A percentile compares a stretch with the other conserved stretches of the same genome.
phyloP scores from a whole-genome alignment of 2,888 invertebrate species.

The Aphelenchoides bicaudatus region DNA sequence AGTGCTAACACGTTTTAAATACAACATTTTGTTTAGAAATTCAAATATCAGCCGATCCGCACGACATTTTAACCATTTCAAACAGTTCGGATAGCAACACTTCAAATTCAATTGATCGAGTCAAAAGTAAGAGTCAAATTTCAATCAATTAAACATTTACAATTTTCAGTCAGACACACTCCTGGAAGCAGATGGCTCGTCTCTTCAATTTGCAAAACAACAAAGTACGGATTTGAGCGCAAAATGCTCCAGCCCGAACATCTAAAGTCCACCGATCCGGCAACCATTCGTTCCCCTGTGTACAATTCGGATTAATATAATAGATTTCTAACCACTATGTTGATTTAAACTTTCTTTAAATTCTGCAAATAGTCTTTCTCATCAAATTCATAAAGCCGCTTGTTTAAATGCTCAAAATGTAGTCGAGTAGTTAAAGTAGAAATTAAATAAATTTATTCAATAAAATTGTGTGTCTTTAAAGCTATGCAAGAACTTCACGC shows the following conservation, averaged over 20 bases:
- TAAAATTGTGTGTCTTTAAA: too few relatives aligned
- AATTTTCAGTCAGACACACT: slow-evolving; percentile 26
- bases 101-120: slow-evolving; percentile 13
- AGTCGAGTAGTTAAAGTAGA: too few relatives aligned
- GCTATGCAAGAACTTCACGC: too few relatives aligned
- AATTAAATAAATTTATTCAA: too few relatives aligned
- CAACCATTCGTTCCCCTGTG: slow-evolving; percentile 5
- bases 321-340: too few relatives aligned
- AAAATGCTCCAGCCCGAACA: not conserved
- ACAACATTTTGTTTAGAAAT: too few relatives aligned
- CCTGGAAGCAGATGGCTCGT: slow-evolving; percentile 27
- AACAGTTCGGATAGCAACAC: slow-evolving; percentile 8
- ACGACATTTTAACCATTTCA: slow-evolving; percentile 2
- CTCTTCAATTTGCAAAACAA: slow-evolving; percentile 27
- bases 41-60: not conserved
- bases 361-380: too few relatives aligned
- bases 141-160: slow-evolving; percentile 4
- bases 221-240: slow-evolving; percentile 17
- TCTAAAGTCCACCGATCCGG: not conserved
- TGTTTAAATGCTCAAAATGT: too few relatives aligned
- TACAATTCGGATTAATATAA: too few relatives aligned
- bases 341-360: too few relatives aligned
- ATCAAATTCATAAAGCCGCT: too few relatives aligned
- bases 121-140: not conserved
- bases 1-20: too few relatives aligned